Percentiles rank a stretch among this genome's conserved stretches.
Evolutionary conservation across 2,888 invertebrate species (phyloP).

Genomic region (Cheilosia urbana): DNA sequence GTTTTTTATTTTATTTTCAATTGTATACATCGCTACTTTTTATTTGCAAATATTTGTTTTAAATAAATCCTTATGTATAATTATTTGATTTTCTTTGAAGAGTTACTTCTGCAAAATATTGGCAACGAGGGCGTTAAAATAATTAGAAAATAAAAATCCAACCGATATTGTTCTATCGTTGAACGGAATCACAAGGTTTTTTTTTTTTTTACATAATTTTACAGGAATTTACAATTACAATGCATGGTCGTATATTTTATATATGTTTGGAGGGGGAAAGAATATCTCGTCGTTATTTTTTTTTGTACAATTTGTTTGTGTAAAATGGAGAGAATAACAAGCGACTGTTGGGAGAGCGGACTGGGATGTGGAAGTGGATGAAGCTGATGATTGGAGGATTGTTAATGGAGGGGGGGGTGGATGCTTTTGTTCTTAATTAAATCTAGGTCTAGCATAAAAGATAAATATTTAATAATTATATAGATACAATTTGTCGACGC

Average conservation of each 20-base stretch:
- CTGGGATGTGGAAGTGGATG: neutral
- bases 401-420: neutral
- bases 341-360: constrained; percentile 2
- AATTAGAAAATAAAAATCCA: constrained; percentile 56
- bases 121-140: constrained; percentile 17
- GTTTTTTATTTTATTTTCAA: constrained; percentile 19
- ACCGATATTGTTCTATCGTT: constrained; percentile 64
- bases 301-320: constrained; percentile 54
- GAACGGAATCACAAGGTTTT: constrained; percentile 66
- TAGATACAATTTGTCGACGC: constrained; percentile 64
- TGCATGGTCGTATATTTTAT: constrained; percentile 37
- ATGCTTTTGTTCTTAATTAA: constrained; percentile 38
- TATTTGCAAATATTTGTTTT: constrained; percentile 37
- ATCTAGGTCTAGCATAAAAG: constrained; percentile 65
- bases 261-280: constrained; percentile 9
- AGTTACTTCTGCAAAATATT: constrained; percentile 60
- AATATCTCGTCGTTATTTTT: constrained; percentile 22
- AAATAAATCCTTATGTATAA: constrained; percentile 41
- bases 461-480: constrained; percentile 68
- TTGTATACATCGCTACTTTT: constrained; percentile 33
- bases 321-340: constrained; percentile 25
- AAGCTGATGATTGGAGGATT: neutral
- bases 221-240: constrained; percentile 70
- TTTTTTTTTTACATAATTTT: constrained; percentile 72
- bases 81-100: constrained; percentile 35